Percentiles rank a stretch among this genome's conserved stretches.
These are phyloP conservation scores for Pachycephala philippinensis DNA, from an alignment of 2,113 vertebrate species.

Conservation along the genomic window DNA sequence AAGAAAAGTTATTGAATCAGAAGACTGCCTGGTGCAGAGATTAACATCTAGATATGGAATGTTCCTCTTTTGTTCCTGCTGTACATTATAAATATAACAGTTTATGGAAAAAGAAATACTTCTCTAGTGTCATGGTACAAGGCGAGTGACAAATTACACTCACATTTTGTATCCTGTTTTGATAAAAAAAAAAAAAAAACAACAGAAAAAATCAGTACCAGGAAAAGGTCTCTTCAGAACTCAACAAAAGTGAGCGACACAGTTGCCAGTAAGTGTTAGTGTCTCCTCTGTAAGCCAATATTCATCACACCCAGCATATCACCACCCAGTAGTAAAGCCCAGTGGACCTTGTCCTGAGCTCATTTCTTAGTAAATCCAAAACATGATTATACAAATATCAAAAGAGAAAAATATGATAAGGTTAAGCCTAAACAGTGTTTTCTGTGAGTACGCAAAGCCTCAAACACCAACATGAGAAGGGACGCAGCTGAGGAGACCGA, in stretches of 20 bases:
- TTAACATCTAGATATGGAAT: background rate
- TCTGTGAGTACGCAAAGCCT: background rate
- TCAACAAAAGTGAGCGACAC: background rate
- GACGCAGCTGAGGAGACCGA: background rate
- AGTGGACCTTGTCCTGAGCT: background rate
- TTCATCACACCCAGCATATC: background rate
- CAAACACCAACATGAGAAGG: background rate
- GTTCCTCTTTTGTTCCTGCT: conserved; percentile 2
- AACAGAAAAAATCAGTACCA: background rate
- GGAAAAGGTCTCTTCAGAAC: conserved; percentile 16
- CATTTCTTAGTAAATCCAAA: background rate
- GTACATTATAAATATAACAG: background rate
- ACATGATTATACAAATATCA: background rate
- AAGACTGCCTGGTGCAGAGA: background rate
- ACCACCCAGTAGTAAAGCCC: background rate
- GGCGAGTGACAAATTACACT: background rate
- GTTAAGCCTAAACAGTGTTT: background rate
- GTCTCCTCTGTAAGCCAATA: background rate
- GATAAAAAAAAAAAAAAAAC: background rate
- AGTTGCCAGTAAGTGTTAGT: background rate
- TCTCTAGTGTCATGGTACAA: background rate
- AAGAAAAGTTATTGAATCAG: conserved; percentile 26
- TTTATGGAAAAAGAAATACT: conserved; percentile 35
- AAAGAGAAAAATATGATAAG: background rate
- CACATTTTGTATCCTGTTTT: conserved; percentile 18